These are phyloP conservation scores for Oxyruncus cristatus DNA, from an alignment of 2,113 vertebrate species.

Conservation along the genomic window DNA sequence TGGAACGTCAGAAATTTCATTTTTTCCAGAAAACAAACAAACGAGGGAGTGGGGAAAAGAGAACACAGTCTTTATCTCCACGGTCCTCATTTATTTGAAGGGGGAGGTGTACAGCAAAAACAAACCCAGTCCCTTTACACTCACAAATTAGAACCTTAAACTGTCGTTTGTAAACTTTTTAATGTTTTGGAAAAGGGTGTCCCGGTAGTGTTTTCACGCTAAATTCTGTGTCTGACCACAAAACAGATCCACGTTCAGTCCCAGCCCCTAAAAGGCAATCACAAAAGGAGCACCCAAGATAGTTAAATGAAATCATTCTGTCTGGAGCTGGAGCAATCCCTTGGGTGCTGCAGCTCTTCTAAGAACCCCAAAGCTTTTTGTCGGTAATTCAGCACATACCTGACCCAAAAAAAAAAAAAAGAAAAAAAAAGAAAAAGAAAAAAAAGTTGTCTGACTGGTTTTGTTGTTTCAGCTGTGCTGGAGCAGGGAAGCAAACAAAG, in stretches of 20 bases:
- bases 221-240: not conserved
- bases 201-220: not conserved
- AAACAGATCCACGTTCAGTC: not conserved
- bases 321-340: not conserved
- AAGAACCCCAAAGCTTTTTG: conserved; percentile 17
- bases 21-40: conserved; percentile 13
- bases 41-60: not conserved
- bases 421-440: not conserved
- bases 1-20: conserved; percentile 5
- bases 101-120: not conserved
- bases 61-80: not conserved
- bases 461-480: conserved; percentile 53
- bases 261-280: not conserved
- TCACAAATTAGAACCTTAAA: not conserved
- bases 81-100: not conserved
- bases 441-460: conserved; percentile 62
- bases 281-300: not conserved
- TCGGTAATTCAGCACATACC: conserved; percentile 50
- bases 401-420: not conserved
- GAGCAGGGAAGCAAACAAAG: conserved; percentile 29
- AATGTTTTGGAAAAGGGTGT: not conserved
- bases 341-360: not conserved
- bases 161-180: not conserved
- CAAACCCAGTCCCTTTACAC: not conserved
- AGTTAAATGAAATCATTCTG: not conserved